phyloP scores from a whole-genome alignment of 2,113 vertebrate genomes.

The Tichodroma muraria region DNA sequence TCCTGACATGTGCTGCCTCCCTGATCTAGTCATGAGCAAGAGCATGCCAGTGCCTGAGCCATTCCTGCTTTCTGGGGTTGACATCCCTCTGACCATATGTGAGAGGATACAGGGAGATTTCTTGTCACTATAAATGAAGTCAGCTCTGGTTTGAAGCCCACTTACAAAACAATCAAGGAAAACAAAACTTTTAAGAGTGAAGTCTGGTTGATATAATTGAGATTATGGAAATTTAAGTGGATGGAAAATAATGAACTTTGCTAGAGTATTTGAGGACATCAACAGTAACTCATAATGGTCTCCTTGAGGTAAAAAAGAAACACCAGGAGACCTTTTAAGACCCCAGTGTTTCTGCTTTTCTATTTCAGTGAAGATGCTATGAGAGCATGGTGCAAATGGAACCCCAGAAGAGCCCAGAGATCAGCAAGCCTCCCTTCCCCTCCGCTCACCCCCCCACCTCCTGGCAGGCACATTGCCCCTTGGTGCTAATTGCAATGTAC shows the following conservation, averaged over 20 bases:
- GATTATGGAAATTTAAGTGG: background rate
- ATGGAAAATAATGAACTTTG: background rate
- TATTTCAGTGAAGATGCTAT: background rate
- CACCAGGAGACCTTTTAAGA: slow-evolving; percentile 42
- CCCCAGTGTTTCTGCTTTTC: background rate
- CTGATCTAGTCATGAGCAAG: background rate
- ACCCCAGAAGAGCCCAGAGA: background rate
- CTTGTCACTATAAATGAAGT: background rate
- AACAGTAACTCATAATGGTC: background rate
- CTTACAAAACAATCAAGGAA: background rate
- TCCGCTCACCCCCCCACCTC: background rate
- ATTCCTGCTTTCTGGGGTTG: background rate
- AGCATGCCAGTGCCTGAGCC: background rate
- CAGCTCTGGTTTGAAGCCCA: background rate
- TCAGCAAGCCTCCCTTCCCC: background rate
- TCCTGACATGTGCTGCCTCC: background rate
- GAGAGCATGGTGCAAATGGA: background rate
- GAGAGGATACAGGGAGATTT: background rate
- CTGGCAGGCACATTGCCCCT: background rate
- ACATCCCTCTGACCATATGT: accelerated
- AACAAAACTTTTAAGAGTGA: background rate
- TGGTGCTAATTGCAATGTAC: background rate
- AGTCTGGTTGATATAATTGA: background rate
- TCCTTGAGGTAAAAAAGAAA: background rate
- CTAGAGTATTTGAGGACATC: background rate